Percentiles rank a stretch among this genome's conserved stretches.
phyloP scores from a whole-genome alignment of 2,888 invertebrate species.

The Noctua janthina region DNA sequence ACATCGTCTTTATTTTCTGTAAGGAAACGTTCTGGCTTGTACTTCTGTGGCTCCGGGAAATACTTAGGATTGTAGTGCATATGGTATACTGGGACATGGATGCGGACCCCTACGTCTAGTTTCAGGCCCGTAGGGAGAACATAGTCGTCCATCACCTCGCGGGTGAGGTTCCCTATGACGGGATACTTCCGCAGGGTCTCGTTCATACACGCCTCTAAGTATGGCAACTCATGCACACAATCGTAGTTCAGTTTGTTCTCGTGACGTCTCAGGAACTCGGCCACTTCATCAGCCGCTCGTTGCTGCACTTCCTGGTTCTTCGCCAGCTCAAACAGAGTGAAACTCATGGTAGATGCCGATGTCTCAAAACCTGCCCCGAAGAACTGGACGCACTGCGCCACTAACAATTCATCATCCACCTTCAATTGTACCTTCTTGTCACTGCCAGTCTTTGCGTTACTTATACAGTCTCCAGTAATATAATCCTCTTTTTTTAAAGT shows the following conservation, averaged over 20 bases:
- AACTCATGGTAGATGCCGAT: slow-evolving; percentile 48
- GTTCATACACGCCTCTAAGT: slow-evolving; percentile 74
- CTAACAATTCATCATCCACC: slow-evolving; percentile 52
- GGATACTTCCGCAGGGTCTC: slow-evolving; percentile 79
- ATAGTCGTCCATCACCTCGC: slow-evolving; percentile 78
- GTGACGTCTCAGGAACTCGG: slow-evolving; percentile 35
- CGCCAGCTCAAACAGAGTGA: slow-evolving; percentile 54
- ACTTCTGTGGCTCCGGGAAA: slow-evolving; percentile 75
- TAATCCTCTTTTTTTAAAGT: slow-evolving; percentile 70
- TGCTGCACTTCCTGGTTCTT: slow-evolving; percentile 56
- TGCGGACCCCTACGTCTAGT: slow-evolving; percentile 71
- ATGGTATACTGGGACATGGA: slow-evolving; percentile 76
- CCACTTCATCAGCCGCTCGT: slow-evolving; percentile 57
- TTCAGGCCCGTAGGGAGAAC: slow-evolving; percentile 73
- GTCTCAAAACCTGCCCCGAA: slow-evolving; percentile 65
- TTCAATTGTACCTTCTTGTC: slow-evolving; percentile 60
- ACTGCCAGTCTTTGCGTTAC: slow-evolving; percentile 63
- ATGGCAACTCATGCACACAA: slow-evolving; percentile 70
- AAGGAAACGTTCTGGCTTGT: slow-evolving; percentile 76
- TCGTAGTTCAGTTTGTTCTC: slow-evolving; percentile 38
- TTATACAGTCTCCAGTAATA: slow-evolving; percentile 59
- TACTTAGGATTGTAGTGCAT: slow-evolving; percentile 73
- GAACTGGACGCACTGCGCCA: slow-evolving; percentile 58
- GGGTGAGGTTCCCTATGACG: slow-evolving; percentile 70
- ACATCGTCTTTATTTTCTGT: slow-evolving; percentile 69